Evolutionary conservation across 1,140 invertebrate genomes (phyloP), one percentile per base, ranked within the genome.

Genomic region (Megalopta genalis): DNA sequence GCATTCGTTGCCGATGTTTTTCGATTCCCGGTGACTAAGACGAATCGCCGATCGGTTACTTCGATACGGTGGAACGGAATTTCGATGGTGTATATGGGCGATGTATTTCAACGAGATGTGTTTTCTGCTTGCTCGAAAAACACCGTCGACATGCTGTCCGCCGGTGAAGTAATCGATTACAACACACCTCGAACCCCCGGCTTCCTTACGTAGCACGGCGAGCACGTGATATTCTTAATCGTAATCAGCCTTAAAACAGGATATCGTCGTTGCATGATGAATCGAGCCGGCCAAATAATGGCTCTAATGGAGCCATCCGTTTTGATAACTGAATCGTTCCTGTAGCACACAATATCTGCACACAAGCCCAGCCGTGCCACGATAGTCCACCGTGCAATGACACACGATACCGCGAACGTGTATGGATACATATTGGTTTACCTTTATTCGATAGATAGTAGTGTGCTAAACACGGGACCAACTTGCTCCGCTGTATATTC

Each of bases 11-110:
- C 60, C 77, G 52, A 74, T 79, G 63, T 79, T 79, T 49, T 59
- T 60, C 70, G 37, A 59, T 66, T 66, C 39, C 37, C 71, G 21
- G n/a, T 79, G 77, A 79, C 69, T 74, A 74, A 74, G 70, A 79
- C 70, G 70, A 49, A 79, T 79, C 69, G 70, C 27, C 70, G 77
- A 79, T 79, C 49, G 77, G 32, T 66, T 10, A 37, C 62, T 37
- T 14, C 54, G 70, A 79, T 71, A 79, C 52, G 32, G 54, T 21
- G 16, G n/a, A 59, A 16, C 62, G 37, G 63, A 60, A 79, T 79
- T 79, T 79, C 62, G 21, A 79, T 54, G 32, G 49, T 25, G 37
- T 57, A 57, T 25, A 64, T 25, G 46, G 32, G 37, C 23, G 16
- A 18, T 71, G 49, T 16, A 74, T 66, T 60, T 57, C 77, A 49